These are phyloP conservation scores for Tyria jacobaeae DNA, from an alignment of 2,888 invertebrate species.

Conservation along the genomic window DNA sequence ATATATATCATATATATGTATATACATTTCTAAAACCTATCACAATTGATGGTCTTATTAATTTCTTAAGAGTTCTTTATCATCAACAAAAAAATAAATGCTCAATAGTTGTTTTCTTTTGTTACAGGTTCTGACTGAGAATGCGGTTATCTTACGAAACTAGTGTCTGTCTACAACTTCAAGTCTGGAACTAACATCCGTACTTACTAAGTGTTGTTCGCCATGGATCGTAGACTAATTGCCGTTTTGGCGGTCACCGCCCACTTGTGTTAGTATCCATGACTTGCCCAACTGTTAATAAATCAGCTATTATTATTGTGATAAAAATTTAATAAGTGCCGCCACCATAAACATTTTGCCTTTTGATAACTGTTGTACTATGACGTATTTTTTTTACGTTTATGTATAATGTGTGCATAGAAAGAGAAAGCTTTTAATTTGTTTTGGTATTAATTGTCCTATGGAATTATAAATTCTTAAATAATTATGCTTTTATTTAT, in stretches of 20 bases:
- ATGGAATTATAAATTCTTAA: too few species aligned
- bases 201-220: slow-evolving; percentile 30
- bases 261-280: slow-evolving; percentile 70
- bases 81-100: slow-evolving; percentile 11
- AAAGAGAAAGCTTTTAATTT: too few species aligned
- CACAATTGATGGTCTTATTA: background rate
- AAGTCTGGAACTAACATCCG: slow-evolving; percentile 53
- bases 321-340: background rate
- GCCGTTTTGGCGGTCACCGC: slow-evolving; percentile 68
- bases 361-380: too few species aligned
- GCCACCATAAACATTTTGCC: too few species aligned
- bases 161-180: slow-evolving; percentile 48
- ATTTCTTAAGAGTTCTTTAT: slow-evolving; percentile 1
- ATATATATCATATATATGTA: too few species aligned
- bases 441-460: too few species aligned
- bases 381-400: too few species aligned
- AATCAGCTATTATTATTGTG: background rate
- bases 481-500: too few species aligned
- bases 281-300: background rate
- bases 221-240: slow-evolving; percentile 70
- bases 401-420: too few species aligned
- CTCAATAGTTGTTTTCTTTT: slow-evolving; percentile 26
- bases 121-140: slow-evolving; percentile 58
- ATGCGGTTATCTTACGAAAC: slow-evolving; percentile 55
- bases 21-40: background rate